Evolutionary conservation across 2,888 invertebrate genomes (phyloP), one percentile per base, ranked within the genome.

Genomic region (Apodemia zela): DNA sequence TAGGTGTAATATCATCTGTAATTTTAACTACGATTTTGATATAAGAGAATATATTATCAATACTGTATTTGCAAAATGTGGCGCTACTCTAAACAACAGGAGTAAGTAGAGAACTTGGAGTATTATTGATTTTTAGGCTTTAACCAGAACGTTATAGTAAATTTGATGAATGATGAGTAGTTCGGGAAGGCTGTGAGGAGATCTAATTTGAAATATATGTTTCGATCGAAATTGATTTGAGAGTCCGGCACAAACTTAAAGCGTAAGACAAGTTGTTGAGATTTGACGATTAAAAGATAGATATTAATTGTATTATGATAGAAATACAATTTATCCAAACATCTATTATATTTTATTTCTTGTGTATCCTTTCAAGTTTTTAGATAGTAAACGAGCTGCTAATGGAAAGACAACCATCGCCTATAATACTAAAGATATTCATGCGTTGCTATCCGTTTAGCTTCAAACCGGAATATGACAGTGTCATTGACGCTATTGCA

Each of bases 291-390:
- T 78, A 84, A 79, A 80, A 82, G 79, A 85, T 82, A 72, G 69
- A 66, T 69, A 72, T 68, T 57, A 79, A 88, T 86, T 86, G 82
- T 87, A 85, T 77, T 77, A 82, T 82, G 82, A 83, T 80, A 87
- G 81, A 85, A 87, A 88, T 89, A 89, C 89, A 90, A 90, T 85
- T 90, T 89, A 90, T 89, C 89, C 83, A 81, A 82, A 77, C 74
- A 79, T 66, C 62, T 72, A 70, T 63, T 47, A 61, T 60, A 38
- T 70, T 68, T 67, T 68, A 64, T 66, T 63, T 45, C 59, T 42
- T 42, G 8, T 2, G 15, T 42, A 15, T 15, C 42, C 42, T 42
- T 42, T 42, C 15, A 42, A 15, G 5, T 10, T 33, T 33, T 33
- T 33, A 7, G 29, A 33, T 33, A 33, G 33, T 7, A 33, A 33